Evolutionary conservation across 2,113 vertebrate species (phyloP).

Genomic region (Chloropsis cyanopogon): DNA sequence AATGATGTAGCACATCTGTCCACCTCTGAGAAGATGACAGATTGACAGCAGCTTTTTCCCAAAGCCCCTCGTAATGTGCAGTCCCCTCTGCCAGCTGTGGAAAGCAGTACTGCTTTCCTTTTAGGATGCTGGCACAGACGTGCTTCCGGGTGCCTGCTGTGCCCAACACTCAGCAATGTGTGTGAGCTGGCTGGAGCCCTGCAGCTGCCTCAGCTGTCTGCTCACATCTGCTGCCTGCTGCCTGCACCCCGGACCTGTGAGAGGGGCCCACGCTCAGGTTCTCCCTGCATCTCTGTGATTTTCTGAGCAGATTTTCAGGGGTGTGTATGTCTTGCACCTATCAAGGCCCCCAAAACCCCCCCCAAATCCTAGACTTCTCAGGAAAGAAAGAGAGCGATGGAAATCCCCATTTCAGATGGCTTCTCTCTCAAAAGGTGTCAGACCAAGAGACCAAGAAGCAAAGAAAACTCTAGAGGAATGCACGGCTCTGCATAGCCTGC

Average conservation of each 20-base stretch:
- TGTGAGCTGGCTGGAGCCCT: background rate
- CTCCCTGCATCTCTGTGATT: background rate
- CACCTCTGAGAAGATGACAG: background rate
- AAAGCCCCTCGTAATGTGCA: background rate
- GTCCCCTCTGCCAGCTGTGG: background rate
- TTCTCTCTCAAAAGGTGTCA: background rate
- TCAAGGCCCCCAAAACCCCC: background rate
- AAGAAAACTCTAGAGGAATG: background rate
- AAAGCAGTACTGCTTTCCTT: background rate
- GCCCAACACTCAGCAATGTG: fast-evolving
- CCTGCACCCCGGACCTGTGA: fast-evolving
- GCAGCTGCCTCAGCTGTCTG: background rate
- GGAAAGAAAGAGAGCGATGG: background rate
- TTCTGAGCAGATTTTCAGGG: background rate
- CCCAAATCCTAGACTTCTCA: background rate
- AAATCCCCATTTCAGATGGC: background rate
- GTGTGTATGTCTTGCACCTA: fast-evolving
- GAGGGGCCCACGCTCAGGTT: background rate
- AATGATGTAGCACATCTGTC: background rate
- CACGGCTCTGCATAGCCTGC: fast-evolving
- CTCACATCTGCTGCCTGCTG: background rate
- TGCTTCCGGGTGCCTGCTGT: background rate
- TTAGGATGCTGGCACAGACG: background rate
- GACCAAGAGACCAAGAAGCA: background rate
- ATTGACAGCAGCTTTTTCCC: background rate